Percentiles rank a stretch among this genome's conserved stretches.
Evolutionary conservation across 2,113 vertebrate genomes (phyloP).

Genomic region (Notothenia coriiceps): DNA sequence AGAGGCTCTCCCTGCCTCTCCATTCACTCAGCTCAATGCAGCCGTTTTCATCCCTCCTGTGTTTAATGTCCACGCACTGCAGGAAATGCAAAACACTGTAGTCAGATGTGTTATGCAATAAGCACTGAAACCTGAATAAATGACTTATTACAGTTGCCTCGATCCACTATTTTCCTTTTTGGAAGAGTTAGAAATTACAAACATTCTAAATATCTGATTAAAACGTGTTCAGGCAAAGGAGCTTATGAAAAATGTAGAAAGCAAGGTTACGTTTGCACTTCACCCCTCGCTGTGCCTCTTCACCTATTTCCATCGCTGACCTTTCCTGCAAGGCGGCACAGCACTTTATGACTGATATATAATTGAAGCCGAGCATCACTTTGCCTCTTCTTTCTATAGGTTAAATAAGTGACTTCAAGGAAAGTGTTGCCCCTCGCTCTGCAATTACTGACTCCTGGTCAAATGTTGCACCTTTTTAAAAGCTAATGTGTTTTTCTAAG

Average conservation of each 20-base stretch:
- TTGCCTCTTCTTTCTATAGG: neutral
- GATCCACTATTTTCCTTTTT: neutral
- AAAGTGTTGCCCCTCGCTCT: neutral
- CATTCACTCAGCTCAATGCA: neutral
- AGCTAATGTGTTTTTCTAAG: neutral
- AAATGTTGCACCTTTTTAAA: neutral
- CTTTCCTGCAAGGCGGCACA: neutral
- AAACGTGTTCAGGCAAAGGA: too few species aligned
- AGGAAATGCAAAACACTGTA: neutral
- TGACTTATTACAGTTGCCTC: neutral
- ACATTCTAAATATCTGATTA: too few species aligned
- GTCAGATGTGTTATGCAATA: neutral
- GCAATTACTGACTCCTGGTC: neutral
- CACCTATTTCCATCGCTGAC: neutral
- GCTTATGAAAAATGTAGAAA: too few species aligned
- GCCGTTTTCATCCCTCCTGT: neutral
- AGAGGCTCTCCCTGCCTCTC: conserved; percentile 20
- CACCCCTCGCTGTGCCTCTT: neutral
- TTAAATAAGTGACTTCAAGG: neutral
- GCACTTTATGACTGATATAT: neutral
- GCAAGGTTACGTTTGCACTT: neutral
- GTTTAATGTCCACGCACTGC: neutral
- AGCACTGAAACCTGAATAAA: neutral
- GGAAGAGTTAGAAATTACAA: too few species aligned
- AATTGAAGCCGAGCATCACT: neutral